Conservation (phyloP, 2,797 vertebrate genomes). For the Smutsia gigantea region DNA sequence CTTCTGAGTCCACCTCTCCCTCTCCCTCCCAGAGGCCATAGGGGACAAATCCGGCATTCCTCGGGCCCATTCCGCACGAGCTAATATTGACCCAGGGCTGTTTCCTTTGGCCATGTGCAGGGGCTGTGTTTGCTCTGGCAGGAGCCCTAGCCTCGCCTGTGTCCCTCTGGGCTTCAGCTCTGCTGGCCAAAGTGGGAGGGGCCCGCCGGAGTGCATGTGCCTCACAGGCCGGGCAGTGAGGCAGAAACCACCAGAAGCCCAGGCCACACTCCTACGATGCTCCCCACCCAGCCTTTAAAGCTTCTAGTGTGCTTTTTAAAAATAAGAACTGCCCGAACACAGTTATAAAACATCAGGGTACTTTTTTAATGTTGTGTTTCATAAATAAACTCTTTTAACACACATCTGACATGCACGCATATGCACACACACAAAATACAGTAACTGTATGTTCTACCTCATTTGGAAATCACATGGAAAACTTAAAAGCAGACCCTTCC, state of each 20-base stretch:
- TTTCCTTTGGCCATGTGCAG: neutral
- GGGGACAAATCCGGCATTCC: neutral
- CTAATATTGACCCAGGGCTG: conserved; percentile 46
- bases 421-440: too few relatives aligned
- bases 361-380: neutral
- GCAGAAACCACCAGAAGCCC: neutral
- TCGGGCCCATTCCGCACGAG: neutral
- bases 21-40: neutral
- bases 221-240: rapidly evolving
- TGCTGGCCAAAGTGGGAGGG: neutral
- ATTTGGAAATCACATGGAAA: neutral
- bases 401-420: neutral
- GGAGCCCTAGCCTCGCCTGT: neutral
- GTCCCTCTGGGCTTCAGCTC: neutral
- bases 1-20: neutral
- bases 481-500: neutral
- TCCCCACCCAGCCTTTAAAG: neutral
- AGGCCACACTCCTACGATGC: neutral
- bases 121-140: conserved; percentile 37
- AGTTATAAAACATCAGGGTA: neutral
- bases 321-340: neutral
- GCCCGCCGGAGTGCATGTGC: rapidly evolving
- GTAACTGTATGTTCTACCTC: neutral
- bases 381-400: neutral
- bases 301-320: conserved; percentile 4